Percentiles rank a stretch among this genome's conserved stretches.
Conservation (phyloP, 2,888 invertebrate genomes). For the Melipona bicolor region DNA sequence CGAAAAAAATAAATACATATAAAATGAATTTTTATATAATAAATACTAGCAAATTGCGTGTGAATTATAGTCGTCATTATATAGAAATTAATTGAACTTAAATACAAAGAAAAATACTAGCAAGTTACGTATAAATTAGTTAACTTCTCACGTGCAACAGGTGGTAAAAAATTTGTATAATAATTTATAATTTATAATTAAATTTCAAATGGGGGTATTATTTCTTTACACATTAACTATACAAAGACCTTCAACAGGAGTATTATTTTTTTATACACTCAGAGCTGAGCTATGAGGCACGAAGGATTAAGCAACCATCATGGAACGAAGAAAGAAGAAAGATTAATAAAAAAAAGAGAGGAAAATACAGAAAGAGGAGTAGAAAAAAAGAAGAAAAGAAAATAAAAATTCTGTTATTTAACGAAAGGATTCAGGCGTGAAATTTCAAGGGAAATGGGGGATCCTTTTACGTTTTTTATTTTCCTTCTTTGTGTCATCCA, state of each 20-base stretch:
- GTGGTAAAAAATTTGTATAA: too few species aligned
- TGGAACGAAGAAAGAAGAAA: not conserved
- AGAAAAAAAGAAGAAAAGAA: constrained; percentile 33
- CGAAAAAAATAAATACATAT: too few species aligned
- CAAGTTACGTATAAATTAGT: too few species aligned
- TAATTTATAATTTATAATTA: too few species aligned
- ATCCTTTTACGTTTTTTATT: not conserved
- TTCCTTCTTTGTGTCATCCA: not conserved
- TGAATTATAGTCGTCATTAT: too few species aligned
- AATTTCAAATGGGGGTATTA: too few species aligned
- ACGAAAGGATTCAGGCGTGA: not conserved
- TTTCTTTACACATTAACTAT: not conserved
- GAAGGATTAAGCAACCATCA: not conserved
- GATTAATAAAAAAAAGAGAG: not conserved
- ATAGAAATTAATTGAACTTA: too few species aligned
- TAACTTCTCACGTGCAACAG: too few species aligned
- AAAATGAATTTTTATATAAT: too few species aligned
- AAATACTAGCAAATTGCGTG: too few species aligned
- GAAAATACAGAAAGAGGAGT: constrained; percentile 1
- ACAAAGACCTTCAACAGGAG: too few species aligned
- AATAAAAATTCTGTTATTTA: constrained; percentile 41
- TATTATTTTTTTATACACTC: not conserved
- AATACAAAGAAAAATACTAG: too few species aligned
- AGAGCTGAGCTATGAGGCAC: not conserved
- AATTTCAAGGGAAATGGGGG: constrained; percentile 1